phyloP scores from a whole-genome alignment of 2,888 invertebrate genomes.

The Dorcus parallelipipedus region DNA sequence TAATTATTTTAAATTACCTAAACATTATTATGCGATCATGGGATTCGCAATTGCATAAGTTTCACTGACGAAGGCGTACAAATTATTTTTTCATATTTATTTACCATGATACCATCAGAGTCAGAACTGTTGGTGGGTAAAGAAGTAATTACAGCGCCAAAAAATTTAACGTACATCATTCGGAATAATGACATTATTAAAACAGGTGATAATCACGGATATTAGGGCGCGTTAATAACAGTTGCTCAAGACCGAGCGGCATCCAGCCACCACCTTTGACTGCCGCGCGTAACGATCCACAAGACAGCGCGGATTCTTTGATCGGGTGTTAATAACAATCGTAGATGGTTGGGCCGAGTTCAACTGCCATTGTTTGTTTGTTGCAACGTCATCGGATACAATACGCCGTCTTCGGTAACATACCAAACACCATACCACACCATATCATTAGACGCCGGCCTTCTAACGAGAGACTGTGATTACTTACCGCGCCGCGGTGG shows the following conservation, averaged over 20 bases:
- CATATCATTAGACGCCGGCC: constrained; percentile 18
- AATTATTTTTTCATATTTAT: no score
- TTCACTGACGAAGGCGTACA: no score
- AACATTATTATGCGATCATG: no score
- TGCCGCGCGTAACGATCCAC: constrained; percentile 13
- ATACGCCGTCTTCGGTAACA: constrained; percentile 14
- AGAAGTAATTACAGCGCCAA: neutral
- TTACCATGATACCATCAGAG: no score
- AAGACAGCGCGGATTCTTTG: constrained; percentile 21
- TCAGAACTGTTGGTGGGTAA: no score
- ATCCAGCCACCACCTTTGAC: constrained; percentile 21
- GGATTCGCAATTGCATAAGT: no score
- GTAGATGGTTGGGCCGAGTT: constrained; percentile 25
- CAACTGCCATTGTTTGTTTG: constrained; percentile 25
- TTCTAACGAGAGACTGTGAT: constrained; percentile 5
- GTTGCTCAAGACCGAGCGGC: constrained; percentile 13
- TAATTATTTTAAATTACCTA: no score
- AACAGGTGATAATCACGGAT: constrained; percentile 22
- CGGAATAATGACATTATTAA: constrained; percentile 25
- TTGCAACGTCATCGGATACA: constrained; percentile 26
- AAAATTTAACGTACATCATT: constrained; percentile 18
- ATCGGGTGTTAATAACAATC: constrained; percentile 26
- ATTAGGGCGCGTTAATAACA: constrained; percentile 20
- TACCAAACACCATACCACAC: no score
- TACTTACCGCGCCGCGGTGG: constrained; percentile 4